phyloP scores from a whole-genome alignment of 1,140 invertebrate species.

The Coptotermes formosanus region DNA sequence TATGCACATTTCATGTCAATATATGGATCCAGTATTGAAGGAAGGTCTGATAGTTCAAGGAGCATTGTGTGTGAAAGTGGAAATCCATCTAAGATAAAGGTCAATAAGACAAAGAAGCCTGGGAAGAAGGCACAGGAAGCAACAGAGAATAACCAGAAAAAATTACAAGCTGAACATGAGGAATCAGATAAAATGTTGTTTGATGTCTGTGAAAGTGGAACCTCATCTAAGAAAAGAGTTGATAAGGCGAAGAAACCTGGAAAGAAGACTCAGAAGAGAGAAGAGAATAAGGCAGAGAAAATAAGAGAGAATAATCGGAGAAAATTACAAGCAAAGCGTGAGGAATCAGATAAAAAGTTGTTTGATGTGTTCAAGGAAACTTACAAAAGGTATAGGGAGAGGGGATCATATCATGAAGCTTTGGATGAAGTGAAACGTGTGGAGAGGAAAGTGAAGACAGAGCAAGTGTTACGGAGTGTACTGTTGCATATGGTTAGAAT shows the following conservation, averaged over 20 bases:
- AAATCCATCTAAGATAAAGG: constrained; percentile 27
- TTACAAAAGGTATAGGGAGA: constrained; percentile 13
- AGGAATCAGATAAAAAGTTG: constrained; percentile 17
- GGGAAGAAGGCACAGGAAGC: constrained; percentile 27
- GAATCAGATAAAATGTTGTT: constrained; percentile 9
- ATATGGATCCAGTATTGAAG: constrained; percentile 39
- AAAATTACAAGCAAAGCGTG: constrained; percentile 24
- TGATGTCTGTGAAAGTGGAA: constrained; percentile 11
- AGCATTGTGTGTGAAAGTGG: constrained; percentile 30
- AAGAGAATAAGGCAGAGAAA: constrained; percentile 26
- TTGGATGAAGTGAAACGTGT: background rate
- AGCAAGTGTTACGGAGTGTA: background rate
- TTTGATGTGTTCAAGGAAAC: background rate
- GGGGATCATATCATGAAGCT: background rate
- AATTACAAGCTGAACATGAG: constrained; percentile 26
- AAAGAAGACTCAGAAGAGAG: constrained; percentile 22
- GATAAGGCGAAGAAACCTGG: constrained; percentile 27
- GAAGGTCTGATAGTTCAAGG: constrained; percentile 20
- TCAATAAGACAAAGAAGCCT: constrained; percentile 21
- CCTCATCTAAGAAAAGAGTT: constrained; percentile 22
- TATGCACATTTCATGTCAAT: constrained; percentile 31
- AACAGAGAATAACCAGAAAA: constrained; percentile 29
- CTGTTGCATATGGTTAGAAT: constrained; percentile 25
- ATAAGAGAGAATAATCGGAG: background rate
- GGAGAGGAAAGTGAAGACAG: constrained; percentile 8